phyloP scores from a whole-genome alignment of 2,888 invertebrate genomes.

The Exephanes ischioxanthus region DNA sequence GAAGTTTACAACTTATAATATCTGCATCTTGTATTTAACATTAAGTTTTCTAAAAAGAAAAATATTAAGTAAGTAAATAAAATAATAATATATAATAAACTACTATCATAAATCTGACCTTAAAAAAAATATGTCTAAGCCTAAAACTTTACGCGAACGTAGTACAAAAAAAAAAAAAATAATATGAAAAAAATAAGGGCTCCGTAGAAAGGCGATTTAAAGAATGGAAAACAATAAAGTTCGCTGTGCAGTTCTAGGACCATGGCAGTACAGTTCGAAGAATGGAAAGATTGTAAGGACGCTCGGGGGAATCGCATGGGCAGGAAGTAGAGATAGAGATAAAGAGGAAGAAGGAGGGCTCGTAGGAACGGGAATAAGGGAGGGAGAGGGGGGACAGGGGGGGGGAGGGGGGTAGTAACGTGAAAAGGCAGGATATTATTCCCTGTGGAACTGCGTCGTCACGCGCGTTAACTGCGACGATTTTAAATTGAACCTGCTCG shows the following conservation, averaged over 20 bases:
- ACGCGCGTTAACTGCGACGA: slow-evolving; percentile 68
- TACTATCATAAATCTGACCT: background rate
- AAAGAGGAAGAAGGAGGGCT: slow-evolving; percentile 18
- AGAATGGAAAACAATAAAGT: background rate
- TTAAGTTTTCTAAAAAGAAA: too few species aligned
- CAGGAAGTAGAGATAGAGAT: slow-evolving; percentile 31
- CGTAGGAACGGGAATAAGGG: background rate
- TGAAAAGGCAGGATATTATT: slow-evolving; percentile 65
- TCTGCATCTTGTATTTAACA: too few species aligned
- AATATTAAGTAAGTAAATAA: too few species aligned
- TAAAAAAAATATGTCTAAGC: background rate
- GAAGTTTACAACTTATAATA: too few species aligned
- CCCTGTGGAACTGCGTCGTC: slow-evolving; percentile 68
- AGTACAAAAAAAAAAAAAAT: too few species aligned
- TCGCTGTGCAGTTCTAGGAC: background rate
- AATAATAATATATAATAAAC: background rate
- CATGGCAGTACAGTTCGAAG: background rate
- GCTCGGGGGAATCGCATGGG: slow-evolving; percentile 12
- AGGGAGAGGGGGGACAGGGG: background rate
- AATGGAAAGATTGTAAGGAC: slow-evolving; percentile 4
- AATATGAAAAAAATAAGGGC: background rate
- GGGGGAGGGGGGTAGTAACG: slow-evolving; percentile 27
- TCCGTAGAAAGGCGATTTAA: slow-evolving; percentile 21
- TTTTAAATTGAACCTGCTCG: slow-evolving; percentile 67
- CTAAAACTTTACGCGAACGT: background rate